Evolutionary conservation across 2,797 vertebrate genomes (phyloP).

Genomic region (Parambassis ranga): DNA sequence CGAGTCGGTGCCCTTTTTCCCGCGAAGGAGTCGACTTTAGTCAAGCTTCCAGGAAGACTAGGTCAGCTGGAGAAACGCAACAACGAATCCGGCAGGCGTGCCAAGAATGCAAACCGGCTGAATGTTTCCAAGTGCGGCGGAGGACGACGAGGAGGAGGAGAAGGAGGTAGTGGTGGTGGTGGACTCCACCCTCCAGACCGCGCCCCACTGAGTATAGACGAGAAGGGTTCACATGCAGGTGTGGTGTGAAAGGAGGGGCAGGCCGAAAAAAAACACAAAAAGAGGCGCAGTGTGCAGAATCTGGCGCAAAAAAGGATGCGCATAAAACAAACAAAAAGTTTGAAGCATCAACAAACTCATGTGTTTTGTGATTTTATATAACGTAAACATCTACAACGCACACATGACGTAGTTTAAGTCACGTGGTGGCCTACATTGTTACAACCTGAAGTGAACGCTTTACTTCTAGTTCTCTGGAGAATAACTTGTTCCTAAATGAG

Average conservation of each 20-base stretch:
- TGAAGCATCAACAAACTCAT: no score
- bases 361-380: no score
- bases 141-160: no score
- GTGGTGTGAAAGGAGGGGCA: not conserved
- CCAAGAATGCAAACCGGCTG: not conserved
- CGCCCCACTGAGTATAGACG: constrained; percentile 36
- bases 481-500: no score
- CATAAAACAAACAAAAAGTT: no score
- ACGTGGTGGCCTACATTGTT: no score
- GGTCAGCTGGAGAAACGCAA: not conserved
- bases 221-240: constrained; percentile 28
- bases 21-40: not conserved
- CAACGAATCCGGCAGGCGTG: not conserved
- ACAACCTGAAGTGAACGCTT: no score
- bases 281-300: not conserved
- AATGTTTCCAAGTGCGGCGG: not conserved
- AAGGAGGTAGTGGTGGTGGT: not conserved
- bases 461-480: no score
- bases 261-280: not conserved
- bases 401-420: no score
- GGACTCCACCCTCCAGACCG: constrained; percentile 58
- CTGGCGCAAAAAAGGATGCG: not conserved
- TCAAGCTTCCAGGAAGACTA: not conserved
- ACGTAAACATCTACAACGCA: no score
- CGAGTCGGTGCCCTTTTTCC: not conserved